Evolutionary conservation across 1,140 invertebrate genomes (phyloP).

Genomic region (Samia ricini): DNA sequence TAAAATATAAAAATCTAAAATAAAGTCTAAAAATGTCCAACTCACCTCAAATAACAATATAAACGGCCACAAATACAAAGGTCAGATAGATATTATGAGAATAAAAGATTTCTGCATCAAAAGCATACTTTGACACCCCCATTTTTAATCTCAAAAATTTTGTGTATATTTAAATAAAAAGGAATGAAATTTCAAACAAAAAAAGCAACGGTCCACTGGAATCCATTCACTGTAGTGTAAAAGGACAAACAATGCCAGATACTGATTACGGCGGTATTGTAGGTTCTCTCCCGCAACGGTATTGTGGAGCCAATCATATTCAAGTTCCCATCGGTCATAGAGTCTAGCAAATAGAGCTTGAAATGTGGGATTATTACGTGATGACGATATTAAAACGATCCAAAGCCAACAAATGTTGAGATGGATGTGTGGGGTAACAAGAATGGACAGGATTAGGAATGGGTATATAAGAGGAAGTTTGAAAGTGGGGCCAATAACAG

Average conservation of each 20-base stretch:
- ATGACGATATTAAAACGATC: slow-evolving; percentile 12
- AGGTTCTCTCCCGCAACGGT: slow-evolving; percentile 19
- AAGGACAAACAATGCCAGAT: slow-evolving; percentile 18
- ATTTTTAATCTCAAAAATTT: neutral
- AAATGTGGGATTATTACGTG: neutral
- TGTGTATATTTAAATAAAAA: neutral
- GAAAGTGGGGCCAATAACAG: too few species aligned
- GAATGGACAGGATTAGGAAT: too few species aligned
- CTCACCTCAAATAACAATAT: too few species aligned
- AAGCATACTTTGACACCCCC: neutral
- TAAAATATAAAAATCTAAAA: too few species aligned
- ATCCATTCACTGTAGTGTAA: neutral
- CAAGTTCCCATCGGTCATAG: slow-evolving; percentile 28
- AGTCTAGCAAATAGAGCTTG: slow-evolving; percentile 25
- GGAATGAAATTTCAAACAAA: neutral
- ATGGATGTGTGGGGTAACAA: too few species aligned
- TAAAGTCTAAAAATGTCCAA: too few species aligned
- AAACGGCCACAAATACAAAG: too few species aligned
- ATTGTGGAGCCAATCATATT: slow-evolving; percentile 28
- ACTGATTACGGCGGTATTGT: slow-evolving; percentile 32
- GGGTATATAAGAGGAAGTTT: too few species aligned
- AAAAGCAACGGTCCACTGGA: neutral
- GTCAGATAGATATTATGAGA: neutral
- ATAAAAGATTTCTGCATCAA: neutral
- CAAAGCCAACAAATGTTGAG: neutral